Evolutionary conservation across 2,113 vertebrate species (phyloP).

Genomic region (Ginglymostoma cirratum): DNA sequence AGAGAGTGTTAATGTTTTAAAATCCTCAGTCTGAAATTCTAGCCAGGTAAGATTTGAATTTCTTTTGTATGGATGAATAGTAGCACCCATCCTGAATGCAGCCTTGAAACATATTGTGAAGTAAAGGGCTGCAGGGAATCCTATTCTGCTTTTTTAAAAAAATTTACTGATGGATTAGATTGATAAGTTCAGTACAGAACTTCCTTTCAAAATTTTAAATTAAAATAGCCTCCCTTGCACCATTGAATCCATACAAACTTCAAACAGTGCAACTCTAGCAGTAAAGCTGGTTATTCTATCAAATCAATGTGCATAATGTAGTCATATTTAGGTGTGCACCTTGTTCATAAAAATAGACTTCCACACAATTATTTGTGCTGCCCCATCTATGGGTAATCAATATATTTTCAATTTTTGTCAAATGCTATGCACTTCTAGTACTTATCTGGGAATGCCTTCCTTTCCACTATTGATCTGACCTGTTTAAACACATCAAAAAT

Average conservation of each 20-base stretch:
- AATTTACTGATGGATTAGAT: not conserved
- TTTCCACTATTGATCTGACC: not conserved
- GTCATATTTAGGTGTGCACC: not conserved
- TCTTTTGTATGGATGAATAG: not conserved
- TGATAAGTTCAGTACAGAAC: not conserved
- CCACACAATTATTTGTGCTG: not conserved
- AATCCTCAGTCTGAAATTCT: not conserved
- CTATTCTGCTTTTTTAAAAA: not conserved
- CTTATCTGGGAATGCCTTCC: not conserved
- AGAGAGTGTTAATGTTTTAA: not conserved
- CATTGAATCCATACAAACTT: not conserved
- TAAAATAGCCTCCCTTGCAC: not conserved
- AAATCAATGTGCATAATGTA: not conserved
- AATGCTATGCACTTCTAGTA: not conserved
- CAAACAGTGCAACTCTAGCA: not conserved
- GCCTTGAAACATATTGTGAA: not conserved
- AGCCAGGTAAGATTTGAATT: not conserved
- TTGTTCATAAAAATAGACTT: not conserved
- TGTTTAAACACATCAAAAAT: not conserved
- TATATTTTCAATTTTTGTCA: not conserved
- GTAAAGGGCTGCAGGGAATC: not conserved
- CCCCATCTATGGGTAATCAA: not conserved
- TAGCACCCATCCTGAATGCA: not conserved
- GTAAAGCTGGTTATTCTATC: not conserved
- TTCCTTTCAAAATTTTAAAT: slow-evolving; percentile 4